A percentile compares a stretch with the other conserved stretches of the same genome.
Conservation (phyloP, 2,797 vertebrate genomes). For the Spinibarbus caldwelli region DNA sequence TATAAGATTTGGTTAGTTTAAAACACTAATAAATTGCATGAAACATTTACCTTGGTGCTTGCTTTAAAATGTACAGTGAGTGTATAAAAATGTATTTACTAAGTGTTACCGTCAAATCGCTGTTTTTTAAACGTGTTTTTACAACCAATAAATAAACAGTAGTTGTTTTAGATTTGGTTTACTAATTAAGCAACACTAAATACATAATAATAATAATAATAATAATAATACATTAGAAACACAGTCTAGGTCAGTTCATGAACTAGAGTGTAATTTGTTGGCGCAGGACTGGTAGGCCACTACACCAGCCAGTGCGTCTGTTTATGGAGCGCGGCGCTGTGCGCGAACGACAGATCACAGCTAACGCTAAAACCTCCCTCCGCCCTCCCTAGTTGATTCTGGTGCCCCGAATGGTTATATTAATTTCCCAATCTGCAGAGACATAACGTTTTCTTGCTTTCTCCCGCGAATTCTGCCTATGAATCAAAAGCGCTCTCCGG, state of each 20-base stretch:
- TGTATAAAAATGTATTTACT: not conserved
- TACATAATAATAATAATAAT: not conserved
- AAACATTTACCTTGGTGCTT: not conserved
- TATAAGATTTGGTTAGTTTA: not conserved
- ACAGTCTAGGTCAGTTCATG: not conserved
- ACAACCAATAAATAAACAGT: not conserved
- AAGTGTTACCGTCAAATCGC: not conserved
- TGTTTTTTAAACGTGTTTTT: not conserved
- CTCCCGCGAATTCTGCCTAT: conserved; percentile 7
- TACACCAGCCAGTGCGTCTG: conserved; percentile 24
- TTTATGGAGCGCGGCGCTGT: not conserved
- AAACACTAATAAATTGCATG: not conserved
- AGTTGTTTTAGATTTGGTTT: not conserved
- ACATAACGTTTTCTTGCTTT: not conserved
- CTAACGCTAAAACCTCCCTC: not conserved
- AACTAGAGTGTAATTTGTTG: not conserved
- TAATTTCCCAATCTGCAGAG: not conserved
- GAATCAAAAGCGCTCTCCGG: conserved; percentile 24
- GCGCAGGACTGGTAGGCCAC: conserved; percentile 21
- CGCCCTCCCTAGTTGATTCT: not conserved
- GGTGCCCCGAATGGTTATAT: not conserved
- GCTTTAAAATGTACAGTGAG: not conserved
- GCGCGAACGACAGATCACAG: not conserved
- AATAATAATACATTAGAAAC: not conserved
- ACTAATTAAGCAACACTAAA: not conserved